A percentile compares a stretch with the other conserved stretches of the same genome.
Conservation (phyloP, 2,797 vertebrate genomes). For the Spea hammondii region DNA sequence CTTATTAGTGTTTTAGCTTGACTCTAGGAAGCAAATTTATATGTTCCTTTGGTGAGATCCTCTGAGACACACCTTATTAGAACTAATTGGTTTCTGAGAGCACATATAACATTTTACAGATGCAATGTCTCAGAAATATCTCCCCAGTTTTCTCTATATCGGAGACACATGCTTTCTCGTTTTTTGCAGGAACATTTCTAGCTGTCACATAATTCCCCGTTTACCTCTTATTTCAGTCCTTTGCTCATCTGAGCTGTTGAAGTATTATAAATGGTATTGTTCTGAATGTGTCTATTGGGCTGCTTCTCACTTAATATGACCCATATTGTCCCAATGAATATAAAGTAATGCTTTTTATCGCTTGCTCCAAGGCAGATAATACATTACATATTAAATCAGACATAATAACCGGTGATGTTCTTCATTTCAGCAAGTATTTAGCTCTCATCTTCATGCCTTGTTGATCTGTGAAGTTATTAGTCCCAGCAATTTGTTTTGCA, state of each 20-base stretch:
- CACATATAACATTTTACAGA: constrained; percentile 42
- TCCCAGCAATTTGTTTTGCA: constrained; percentile 43
- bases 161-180: constrained; percentile 13
- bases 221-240: constrained; percentile 33
- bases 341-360: constrained; percentile 28
- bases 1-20: constrained; percentile 32
- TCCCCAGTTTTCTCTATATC: constrained; percentile 13
- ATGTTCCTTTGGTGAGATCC: constrained; percentile 23
- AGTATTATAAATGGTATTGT: constrained; percentile 26
- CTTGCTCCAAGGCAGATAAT: constrained; percentile 35
- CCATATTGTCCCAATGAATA: constrained; percentile 19
- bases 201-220: constrained; percentile 27
- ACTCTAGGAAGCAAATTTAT: constrained; percentile 23
- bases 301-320: constrained; percentile 11
- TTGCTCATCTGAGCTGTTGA: constrained; percentile 19
- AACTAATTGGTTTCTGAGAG: constrained; percentile 51
- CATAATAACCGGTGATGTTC: constrained; percentile 41
- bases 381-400: constrained; percentile 44
- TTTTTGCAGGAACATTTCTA: constrained; percentile 22
- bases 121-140: constrained; percentile 19
- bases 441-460: constrained; percentile 40
- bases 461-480: constrained; percentile 44
- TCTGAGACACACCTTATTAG: constrained; percentile 46
- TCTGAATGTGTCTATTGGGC: constrained; percentile 6
- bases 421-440: constrained; percentile 38